Percentiles rank a stretch among this genome's conserved stretches.
Evolutionary conservation across 2,113 vertebrate species (phyloP).

Genomic region (Myrmecophaga tridactyla): DNA sequence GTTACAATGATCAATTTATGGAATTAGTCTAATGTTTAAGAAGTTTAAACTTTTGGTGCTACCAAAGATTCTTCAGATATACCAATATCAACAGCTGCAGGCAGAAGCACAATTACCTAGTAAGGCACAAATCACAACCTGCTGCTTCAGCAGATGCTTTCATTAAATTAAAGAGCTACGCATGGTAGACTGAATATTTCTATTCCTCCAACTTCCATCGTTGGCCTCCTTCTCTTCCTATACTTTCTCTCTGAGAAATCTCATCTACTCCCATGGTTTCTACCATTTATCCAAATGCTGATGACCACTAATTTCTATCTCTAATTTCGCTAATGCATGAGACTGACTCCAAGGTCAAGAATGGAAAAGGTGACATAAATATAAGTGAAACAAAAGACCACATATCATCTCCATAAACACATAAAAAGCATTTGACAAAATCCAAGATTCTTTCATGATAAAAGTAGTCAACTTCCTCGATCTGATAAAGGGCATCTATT

Average conservation of each 20-base stretch:
- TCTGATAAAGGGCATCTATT: neutral
- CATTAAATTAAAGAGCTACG: neutral
- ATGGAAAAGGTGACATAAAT: neutral
- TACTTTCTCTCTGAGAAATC: too few species aligned
- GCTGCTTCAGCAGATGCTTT: neutral
- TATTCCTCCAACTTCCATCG: neutral
- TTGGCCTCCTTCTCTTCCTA: neutral
- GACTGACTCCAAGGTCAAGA: neutral
- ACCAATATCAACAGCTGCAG: neutral
- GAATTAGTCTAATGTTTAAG: neutral
- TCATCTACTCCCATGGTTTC: neutral
- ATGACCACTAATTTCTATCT: neutral
- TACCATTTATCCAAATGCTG: neutral
- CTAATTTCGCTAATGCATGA: neutral
- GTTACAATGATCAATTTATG: neutral
- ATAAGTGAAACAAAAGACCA: conserved; percentile 15
- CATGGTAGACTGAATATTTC: neutral
- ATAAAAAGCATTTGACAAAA: conserved; percentile 6
- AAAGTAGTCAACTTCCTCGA: neutral
- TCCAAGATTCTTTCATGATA: neutral
- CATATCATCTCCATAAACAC: neutral
- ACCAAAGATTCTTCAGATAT: neutral
- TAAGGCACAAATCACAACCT: neutral
- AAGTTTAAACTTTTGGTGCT: neutral
- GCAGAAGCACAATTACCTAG: neutral